These are phyloP conservation scores for Callosobruchus maculatus DNA, from an alignment of 2,888 invertebrate genomes.

Conservation along the genomic window DNA sequence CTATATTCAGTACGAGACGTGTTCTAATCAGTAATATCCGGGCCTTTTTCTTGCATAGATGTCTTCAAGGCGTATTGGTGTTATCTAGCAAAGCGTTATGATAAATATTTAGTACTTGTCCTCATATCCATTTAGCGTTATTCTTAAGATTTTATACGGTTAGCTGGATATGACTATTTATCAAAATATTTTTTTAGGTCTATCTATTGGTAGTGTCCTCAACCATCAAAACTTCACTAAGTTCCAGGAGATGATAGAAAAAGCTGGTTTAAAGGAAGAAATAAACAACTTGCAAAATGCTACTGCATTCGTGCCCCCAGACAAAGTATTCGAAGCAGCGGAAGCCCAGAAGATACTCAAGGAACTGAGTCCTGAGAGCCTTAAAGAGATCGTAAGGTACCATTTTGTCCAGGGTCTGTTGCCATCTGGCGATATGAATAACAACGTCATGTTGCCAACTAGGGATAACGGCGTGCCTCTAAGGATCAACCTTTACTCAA, in stretches of 20 bases:
- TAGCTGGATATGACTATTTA: too few species aligned
- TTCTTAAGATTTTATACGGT: too few species aligned
- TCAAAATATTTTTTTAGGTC: too few species aligned
- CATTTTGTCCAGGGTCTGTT: slow-evolving; percentile 59
- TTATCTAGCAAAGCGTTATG: too few species aligned
- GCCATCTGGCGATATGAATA: slow-evolving; percentile 55
- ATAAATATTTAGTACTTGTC: too few species aligned
- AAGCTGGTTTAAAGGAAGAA: slow-evolving; percentile 54
- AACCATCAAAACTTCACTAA: slow-evolving; percentile 59
- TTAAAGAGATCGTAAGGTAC: slow-evolving; percentile 59
- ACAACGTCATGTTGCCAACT: slow-evolving; percentile 54
- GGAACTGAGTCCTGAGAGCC: slow-evolving; percentile 47
- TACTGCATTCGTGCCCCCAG: slow-evolving; percentile 63
- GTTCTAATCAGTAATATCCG: too few species aligned
- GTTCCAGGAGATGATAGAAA: slow-evolving; percentile 55
- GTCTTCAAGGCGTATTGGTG: too few species aligned
- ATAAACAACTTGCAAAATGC: slow-evolving; percentile 57
- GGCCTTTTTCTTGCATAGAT: too few species aligned
- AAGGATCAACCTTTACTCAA: slow-evolving; percentile 59
- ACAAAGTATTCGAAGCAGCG: slow-evolving; percentile 58
- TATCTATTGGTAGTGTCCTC: slow-evolving; percentile 49
- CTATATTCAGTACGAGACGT: too few species aligned
- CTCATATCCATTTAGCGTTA: slow-evolving; percentile 6
- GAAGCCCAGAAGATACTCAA: slow-evolving; percentile 44
- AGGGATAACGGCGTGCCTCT: slow-evolving; percentile 48